Evolutionary conservation across 2,888 invertebrate genomes (phyloP), one percentile per base, ranked within the genome.

Genomic region (Augochlorella aurata): DNA sequence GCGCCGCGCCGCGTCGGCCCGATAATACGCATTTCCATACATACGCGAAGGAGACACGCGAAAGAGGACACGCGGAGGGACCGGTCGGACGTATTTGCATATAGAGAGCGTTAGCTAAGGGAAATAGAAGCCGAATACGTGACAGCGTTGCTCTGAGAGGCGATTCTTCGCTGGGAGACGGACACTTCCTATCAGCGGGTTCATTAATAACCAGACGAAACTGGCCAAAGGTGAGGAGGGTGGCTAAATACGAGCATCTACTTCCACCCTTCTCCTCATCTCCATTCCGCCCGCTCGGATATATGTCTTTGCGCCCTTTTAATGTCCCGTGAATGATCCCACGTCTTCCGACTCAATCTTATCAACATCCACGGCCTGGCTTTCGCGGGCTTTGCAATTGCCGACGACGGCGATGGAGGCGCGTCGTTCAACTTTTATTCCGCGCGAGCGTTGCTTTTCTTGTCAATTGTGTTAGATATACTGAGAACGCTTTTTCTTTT

Each of bases 61-160:
- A 84, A 85, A 85, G 86, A 87, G 85, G 86, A 87, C 83, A 86
- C 83, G 85, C 78, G 88, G 85, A 85, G 86, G 83, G 87, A 88
- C 89, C 90, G 90, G 85, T 87, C 87, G 88, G 80, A 75, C 88
- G 84, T 92, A 93, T 93, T 93, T 93, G 93, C 93, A 93, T 93
- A 93, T 93, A 93, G 93, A 93, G 92, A 93, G 93, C 90, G 92
- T 92, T 90, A 92, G 92, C 92, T 92, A 92, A 93, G 93, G 93
- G 93, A 93, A 93, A 93, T 93, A 93, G 93, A 92, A 93, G 92
- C 90, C 90, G 90, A 90, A 90, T 93, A 93, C 92, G 93, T 93
- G 93, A 93, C 93, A 89, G 90, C 88, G 87, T 85, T 87, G 87
- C 90, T 90, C 89, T 84, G 89, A 83, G 88, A 88, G 90, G 89